A percentile compares a stretch with the other conserved stretches of the same genome.
Evolutionary conservation across 2,797 vertebrate genomes (phyloP).

Genomic region (Myiotriccus ornatus): DNA sequence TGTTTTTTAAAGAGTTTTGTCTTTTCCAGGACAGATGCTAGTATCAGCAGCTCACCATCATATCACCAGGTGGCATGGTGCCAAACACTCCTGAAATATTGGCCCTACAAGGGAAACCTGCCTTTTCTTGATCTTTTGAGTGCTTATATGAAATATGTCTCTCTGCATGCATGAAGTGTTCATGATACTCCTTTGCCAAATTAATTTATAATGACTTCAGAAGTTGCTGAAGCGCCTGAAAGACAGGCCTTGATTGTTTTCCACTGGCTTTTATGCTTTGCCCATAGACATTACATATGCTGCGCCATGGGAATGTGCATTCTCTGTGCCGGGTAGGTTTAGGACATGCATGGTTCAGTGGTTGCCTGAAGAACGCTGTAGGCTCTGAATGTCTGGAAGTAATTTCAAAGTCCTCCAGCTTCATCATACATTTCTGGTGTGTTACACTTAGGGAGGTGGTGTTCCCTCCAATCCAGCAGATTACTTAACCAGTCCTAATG

Average conservation of each 20-base stretch:
- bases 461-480: background rate
- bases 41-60: background rate
- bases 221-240: background rate
- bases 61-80: background rate
- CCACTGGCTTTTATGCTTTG: background rate
- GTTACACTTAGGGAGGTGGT: background rate
- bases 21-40: background rate
- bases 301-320: background rate
- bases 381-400: background rate
- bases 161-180: background rate
- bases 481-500: background rate
- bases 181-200: background rate
- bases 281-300: background rate
- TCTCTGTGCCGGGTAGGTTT: background rate
- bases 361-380: background rate
- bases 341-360: background rate
- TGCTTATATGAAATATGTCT: background rate
- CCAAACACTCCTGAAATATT: background rate
- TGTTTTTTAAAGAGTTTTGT: background rate
- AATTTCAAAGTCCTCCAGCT: background rate
- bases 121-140: background rate
- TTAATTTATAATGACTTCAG: background rate
- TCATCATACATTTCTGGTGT: background rate
- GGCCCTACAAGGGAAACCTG: background rate
- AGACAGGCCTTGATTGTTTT: background rate